Evolutionary conservation across 2,888 invertebrate genomes (phyloP).

Genomic region (Neoaliturus tenellus): DNA sequence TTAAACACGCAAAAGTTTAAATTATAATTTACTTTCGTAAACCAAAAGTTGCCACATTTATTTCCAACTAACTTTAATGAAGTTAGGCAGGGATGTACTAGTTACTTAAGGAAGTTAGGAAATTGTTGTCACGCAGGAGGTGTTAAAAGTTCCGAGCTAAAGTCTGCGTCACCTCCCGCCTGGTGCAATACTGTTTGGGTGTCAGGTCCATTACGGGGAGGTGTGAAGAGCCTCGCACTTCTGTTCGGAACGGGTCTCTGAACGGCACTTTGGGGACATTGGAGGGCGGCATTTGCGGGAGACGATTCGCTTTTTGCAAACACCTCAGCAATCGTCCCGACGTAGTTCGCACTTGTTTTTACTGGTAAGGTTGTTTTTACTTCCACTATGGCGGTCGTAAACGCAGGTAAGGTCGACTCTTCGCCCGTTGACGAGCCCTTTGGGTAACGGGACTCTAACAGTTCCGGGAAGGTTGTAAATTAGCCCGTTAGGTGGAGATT

Average conservation of each 20-base stretch:
- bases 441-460: neutral
- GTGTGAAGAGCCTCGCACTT: neutral
- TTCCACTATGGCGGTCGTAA: neutral
- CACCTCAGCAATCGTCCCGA: neutral
- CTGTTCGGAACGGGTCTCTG: neutral
- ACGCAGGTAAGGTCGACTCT: neutral
- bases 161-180: neutral
- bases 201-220: neutral
- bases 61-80: conserved; percentile 3
- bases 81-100: neutral
- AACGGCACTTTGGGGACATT: neutral
- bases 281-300: neutral
- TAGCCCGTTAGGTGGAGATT: neutral
- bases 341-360: conserved; percentile 21
- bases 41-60: neutral
- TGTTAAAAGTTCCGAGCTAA: neutral
- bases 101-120: neutral
- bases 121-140: neutral
- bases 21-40: too few relatives aligned
- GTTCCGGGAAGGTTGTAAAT: neutral
- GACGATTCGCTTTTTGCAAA: neutral
- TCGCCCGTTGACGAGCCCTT: neutral
- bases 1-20: too few relatives aligned
- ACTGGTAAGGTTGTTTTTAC: too few relatives aligned
- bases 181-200: neutral